Conservation (phyloP, 2,113 vertebrate species). For the Galeopterus variegatus region DNA sequence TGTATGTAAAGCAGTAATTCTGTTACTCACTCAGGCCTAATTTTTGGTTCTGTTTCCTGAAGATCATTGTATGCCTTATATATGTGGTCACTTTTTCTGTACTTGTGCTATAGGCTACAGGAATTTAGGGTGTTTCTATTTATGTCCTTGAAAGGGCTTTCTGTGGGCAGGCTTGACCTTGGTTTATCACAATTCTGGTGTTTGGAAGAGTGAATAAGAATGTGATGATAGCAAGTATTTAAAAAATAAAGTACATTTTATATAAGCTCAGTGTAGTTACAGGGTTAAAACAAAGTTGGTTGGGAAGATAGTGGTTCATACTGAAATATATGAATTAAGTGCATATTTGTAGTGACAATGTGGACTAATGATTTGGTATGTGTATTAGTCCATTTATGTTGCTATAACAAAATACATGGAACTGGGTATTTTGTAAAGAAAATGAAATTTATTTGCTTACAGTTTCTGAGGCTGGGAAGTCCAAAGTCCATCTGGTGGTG, state of each 20-base stretch:
- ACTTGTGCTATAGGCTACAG: neutral
- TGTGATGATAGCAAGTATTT: constrained; percentile 4
- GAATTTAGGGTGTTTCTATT: constrained; percentile 6
- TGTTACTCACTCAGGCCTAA: neutral
- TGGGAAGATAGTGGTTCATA: neutral
- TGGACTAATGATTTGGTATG: neutral
- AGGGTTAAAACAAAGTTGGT: neutral
- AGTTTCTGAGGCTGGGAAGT: no score
- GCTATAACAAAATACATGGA: no score
- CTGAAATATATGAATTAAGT: neutral
- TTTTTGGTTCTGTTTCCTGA: constrained; percentile 26
- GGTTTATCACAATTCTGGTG: neutral
- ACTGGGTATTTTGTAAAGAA: no score
- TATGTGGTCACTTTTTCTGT: neutral
- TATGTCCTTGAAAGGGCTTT: neutral
- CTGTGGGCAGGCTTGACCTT: constrained; percentile 22
- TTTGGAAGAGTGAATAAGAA: constrained; percentile 18
- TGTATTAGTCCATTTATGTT: no score
- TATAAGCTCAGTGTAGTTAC: neutral
- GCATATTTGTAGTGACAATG: neutral
- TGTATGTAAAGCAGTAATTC: constrained; percentile 25
- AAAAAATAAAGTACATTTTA: neutral
- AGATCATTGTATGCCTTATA: neutral
- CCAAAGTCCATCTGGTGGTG: no score
- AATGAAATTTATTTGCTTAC: no score